Conservation (phyloP, 2,113 vertebrate genomes). For the Felis chaus region DNA sequence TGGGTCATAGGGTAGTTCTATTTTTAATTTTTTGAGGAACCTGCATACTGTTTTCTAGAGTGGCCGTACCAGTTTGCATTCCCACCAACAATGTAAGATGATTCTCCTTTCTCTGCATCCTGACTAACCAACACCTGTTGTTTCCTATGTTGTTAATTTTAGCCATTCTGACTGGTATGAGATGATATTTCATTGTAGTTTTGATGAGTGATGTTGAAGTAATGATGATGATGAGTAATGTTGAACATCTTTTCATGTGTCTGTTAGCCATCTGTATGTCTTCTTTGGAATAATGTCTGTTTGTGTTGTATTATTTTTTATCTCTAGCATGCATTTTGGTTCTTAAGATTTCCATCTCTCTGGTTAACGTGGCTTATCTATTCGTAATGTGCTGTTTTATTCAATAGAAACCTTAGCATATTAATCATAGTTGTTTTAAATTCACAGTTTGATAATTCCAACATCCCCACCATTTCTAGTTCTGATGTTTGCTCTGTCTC, state of each 20-base stretch:
- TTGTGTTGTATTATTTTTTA: background rate
- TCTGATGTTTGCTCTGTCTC: background rate
- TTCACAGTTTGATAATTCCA: background rate
- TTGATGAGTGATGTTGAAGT: background rate
- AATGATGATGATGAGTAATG: background rate
- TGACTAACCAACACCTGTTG: background rate
- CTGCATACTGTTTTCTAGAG: background rate
- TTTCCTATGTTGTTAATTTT: background rate
- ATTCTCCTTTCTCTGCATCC: background rate
- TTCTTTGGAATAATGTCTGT: background rate
- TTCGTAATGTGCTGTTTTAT: background rate
- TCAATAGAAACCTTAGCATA: background rate
- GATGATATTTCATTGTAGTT: background rate
- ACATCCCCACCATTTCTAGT: background rate
- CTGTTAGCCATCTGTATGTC: background rate
- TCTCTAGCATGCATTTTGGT: background rate
- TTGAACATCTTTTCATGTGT: background rate
- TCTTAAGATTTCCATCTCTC: background rate
- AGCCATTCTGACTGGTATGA: background rate
- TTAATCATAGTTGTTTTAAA: background rate
- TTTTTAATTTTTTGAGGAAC: background rate
- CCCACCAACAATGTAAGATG: background rate
- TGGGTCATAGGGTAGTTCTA: background rate
- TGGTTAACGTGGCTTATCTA: background rate
- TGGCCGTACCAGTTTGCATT: background rate